Evolutionary conservation across 2,888 invertebrate genomes (phyloP), one percentile per base, ranked within the genome.

Genomic region (Acanthococcus lagerstroemiae): DNA sequence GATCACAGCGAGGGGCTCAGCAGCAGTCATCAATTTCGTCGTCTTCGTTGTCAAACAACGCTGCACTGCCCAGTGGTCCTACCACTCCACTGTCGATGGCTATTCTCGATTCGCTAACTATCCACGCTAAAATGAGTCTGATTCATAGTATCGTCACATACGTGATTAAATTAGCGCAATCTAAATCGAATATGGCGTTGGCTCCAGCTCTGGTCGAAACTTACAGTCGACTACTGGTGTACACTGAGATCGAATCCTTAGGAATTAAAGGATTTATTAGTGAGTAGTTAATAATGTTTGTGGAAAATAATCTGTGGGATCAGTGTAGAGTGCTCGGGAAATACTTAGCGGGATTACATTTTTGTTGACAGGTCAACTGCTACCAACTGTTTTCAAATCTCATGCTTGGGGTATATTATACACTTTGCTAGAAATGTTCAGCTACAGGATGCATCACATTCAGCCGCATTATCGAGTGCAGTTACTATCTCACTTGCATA

Each of bases 401-500:
- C 91, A 94, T 72, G 92, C 93, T 0, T 94, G 94, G 94, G 92
- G 92, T 22, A 95, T 93, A 65, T 80, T 96, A n/a, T 94, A 95
- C 75, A 95, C 94, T 0, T 78, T 96, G 44, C 76, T 96, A 73
- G 95, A 96, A 77, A 95, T 96, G 95, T 95, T 95, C 76, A 93
- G 92, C 68, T 95, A 95, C 75, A 82, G 96, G 54, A 86, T 96
- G 77, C 95, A 95, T 76, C 95, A 96, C 76, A 94, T 95, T 70
- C 95, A 94, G 73, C 93, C 95, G 0, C 94, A 95, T 77, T 96
- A 95, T 77, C 81, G 95, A 61, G 90, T 95, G 9, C 95, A 95
- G 72, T 79, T 96, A 55, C 79, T 96, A 6, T 90, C 92, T 3
- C 90, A 95, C 76, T 83, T 95, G 68, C 94, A 95, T 76, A 90